Percentiles rank a stretch among this genome's conserved stretches.
These are phyloP conservation scores for Heterodera filipjevi DNA, from an alignment of 2,888 invertebrate species.

Conservation along the genomic window DNA sequence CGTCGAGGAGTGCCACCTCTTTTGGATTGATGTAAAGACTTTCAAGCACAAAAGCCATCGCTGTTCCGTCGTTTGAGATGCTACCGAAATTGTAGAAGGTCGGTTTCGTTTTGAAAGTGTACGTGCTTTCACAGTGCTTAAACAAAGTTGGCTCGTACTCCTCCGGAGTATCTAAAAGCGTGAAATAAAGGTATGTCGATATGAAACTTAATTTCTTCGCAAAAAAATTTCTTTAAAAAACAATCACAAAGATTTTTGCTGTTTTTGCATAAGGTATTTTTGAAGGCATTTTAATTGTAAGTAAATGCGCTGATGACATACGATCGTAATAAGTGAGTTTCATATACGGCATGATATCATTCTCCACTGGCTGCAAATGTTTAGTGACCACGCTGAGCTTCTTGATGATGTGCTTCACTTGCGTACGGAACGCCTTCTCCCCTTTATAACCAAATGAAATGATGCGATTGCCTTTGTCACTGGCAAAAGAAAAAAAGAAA, in stretches of 20 bases:
- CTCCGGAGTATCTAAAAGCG: constrained; percentile 19
- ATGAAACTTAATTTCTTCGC: neutral
- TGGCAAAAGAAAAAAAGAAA: constrained; percentile 15
- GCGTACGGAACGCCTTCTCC: constrained; percentile 27
- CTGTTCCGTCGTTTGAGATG: constrained; percentile 16
- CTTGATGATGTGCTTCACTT: constrained; percentile 25
- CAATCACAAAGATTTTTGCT: too few species aligned
- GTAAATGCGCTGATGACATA: neutral
- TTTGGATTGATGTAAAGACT: constrained; percentile 19
- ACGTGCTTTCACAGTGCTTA: constrained; percentile 16
- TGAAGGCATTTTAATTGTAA: neutral
- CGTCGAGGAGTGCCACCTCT: constrained; percentile 9
- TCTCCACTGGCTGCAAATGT: constrained; percentile 1
- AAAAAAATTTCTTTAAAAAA: too few species aligned
- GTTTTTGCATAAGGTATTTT: too few species aligned
- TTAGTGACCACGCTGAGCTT: constrained; percentile 21
- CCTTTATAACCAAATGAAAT: constrained; percentile 31
- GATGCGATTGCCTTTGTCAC: constrained; percentile 29
- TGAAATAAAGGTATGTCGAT: neutral
- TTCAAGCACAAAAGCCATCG: constrained; percentile 15
- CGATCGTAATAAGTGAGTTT: constrained; percentile 34
- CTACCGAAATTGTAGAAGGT: constrained; percentile 20
- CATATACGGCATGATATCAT: constrained; percentile 1
- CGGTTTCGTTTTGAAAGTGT: constrained; percentile 20
- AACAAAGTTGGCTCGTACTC: constrained; percentile 31